Evolutionary conservation across 1,140 invertebrate genomes (phyloP), one percentile per base, ranked within the genome.

Genomic region (Diprion similis): DNA sequence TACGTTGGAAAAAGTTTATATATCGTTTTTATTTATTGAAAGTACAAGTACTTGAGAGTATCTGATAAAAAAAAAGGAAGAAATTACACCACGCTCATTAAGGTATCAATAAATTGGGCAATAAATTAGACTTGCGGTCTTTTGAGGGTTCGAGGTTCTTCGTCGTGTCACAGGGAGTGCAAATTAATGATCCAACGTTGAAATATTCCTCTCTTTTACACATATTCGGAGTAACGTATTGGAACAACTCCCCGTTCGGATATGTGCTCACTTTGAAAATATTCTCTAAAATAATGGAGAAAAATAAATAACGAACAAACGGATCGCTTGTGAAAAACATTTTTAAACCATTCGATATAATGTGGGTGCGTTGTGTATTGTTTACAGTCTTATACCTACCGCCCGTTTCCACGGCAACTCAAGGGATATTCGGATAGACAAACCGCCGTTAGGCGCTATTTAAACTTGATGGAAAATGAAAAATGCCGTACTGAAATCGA

Each of bases 191-290:
- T 10, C 73, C 70, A 0, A 75, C 70, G 73, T 86, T 79, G 70
- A 86, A 88, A 76, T 84, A 84, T 75, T 85, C 83, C 64, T 81
- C 77, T 13, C 68, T 72, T 67, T 78, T 79, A 9, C 84, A 86
- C 18, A 78, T 72, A n/a, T 37, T 74, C 37, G 80, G 79, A 70
- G 80, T 74, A 67, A 77, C 70, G 69, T 80, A 85, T 76, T 82
- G 79, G 46, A 82, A 72, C 48, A 78, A 37, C 73, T 79, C 72
- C 74, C 79, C 51, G n/a, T 59, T 59, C 11, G 51, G n/a, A 17
- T 59, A 59, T 9, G 51, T 80, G 7, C 78, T 73, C 13, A 73
- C 17, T 70, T 8, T n/a, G 10, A 9, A 59, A 59, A 59, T 59
- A 51, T 65, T 59, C 65, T 73, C 59, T 18, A 19, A 37, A 65